Conservation (phyloP, 2,888 invertebrate genomes). For the Poecilus cupreus region DNA sequence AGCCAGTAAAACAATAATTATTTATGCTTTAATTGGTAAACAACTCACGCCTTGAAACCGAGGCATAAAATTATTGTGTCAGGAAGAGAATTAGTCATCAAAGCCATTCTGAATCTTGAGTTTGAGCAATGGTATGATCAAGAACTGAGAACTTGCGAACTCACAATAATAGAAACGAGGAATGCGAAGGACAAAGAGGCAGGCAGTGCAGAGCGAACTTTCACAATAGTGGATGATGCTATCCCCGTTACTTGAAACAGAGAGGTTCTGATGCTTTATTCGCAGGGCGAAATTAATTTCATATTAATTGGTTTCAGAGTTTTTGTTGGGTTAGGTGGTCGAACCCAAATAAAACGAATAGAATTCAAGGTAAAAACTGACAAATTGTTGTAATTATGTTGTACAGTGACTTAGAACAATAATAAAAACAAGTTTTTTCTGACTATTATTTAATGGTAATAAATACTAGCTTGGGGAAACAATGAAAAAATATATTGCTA, state of each 20-base stretch:
- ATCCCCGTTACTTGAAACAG: not conserved
- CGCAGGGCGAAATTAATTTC: not conserved
- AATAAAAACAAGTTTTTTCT: not conserved
- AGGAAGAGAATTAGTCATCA: slow-evolving; percentile 46
- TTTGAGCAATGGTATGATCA: not conserved
- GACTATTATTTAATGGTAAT: not conserved
- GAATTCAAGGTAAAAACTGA: not conserved
- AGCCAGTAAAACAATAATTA: slow-evolving; percentile 19
- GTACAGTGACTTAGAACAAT: not conserved
- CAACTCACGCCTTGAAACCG: slow-evolving; percentile 33
- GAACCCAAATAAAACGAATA: not conserved
- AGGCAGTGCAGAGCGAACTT: not conserved
- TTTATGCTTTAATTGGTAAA: slow-evolving; percentile 42
- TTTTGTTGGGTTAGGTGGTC: not conserved
- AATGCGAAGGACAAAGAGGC: slow-evolving; percentile 28
- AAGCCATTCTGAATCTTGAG: not conserved
- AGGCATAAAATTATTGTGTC: slow-evolving; percentile 14
- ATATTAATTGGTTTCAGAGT: not conserved
- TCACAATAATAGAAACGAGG: slow-evolving; percentile 22
- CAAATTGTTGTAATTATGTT: not conserved
- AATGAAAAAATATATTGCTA: not conserved
- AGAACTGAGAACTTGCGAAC: slow-evolving; percentile 3
- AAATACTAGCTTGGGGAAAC: not conserved
- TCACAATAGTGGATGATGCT: slow-evolving; percentile 28
- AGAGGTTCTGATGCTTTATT: not conserved